Base-by-base conservation (phyloP, 2,113 vertebrate genomes). In the Raja brachyura region DNA sequence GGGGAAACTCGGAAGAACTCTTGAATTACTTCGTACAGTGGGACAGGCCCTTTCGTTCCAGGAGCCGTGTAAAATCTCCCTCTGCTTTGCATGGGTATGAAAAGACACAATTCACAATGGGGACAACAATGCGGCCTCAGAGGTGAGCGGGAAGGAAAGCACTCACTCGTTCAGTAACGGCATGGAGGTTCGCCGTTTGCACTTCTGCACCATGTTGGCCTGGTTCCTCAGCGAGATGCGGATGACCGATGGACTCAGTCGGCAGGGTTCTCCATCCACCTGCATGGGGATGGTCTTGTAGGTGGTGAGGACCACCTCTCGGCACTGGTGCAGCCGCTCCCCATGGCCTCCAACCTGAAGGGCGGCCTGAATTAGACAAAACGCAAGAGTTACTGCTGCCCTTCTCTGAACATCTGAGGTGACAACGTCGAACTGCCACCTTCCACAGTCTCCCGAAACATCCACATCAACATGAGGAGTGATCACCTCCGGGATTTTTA, bases 251-350 rank as follows among this genome's bases (percentile, higher is more conserved):
- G 97, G 97, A 14, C 97, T 97, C 93, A 97, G 0, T 20, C 97
- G 95, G 7, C 97, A 97, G 0, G 97, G 97, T 48, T 97, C 97
- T 0, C 97, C 97, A 0, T 97, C 97, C 93, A 97, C 97, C 95
- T 97, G 97, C 97, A 97, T 97, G 94, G 97, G 97, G 93, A 97
- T 97, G 16, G 97, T 96, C 94, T 97, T 97, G 95, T 97, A 97
- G 0, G 97, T 97, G 48, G 97, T 25, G 33, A 97, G 95, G 0
- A 96, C 96, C 94, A 97, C 97, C 85, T 97, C 97, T 54, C 97
- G 96, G 94, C 97, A 97, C 94, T 97, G 97, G 93, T 97, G 97
- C 54, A 97, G 73, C 90, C 97, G 95, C 93, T 97, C 97, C 61
- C 97, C 97, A 0, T 97, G 97, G 31, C 97, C 97, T 63, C 97